Base-by-base conservation (phyloP, 2,888 invertebrate species). In the Drosophila acutilabella region DNA sequence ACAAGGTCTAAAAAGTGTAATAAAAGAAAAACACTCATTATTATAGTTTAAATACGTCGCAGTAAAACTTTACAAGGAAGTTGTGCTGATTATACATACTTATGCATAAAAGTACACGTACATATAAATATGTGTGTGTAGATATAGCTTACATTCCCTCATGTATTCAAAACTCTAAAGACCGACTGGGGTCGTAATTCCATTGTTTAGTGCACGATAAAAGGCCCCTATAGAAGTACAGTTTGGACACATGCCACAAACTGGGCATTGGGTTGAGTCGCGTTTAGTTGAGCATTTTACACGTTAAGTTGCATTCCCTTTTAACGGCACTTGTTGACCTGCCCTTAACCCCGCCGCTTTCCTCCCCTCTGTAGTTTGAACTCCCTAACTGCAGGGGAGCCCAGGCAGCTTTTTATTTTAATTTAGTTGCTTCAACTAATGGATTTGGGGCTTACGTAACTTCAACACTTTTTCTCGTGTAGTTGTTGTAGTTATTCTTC, bases 391-490 rank as follows among this genome's bases (percentile, higher is more conserved):
- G 64, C 44, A 56, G 26, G 50, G 44, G 16, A 16, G 45, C 64
- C 66, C 33, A 54, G 80, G 68, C 62, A 66, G 78, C 71, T 74
- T 74, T 81, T 82, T 85, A 86, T 85, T 89, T 85, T 85, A 89
- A 86, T 85, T 89, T 88, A 88, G 88, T 80, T 80, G 78, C 80
- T 89, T 62, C 75, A 88, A 85, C 85, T 85, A 85, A 89, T 85
- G 89, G 89, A 88, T 85, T 88, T 74, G 75, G 73, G 65, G 78
- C 86, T 89, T 89, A 89, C 85, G 89, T 85, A 85, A 85, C 88
- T 84, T 72, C 85, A 87, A 88, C 83, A 83, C 83, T 78, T 83
- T 80, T 76, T 86, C 80, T 36, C 23, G 26, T 14, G 47, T 26
- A 40, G 14, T 18, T 50, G 18, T 26, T 14, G 47, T 26, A 40